These are phyloP conservation scores for Rhopalosiphum nymphaeae DNA, from an alignment of 2,888 invertebrate species.

Conservation along the genomic window DNA sequence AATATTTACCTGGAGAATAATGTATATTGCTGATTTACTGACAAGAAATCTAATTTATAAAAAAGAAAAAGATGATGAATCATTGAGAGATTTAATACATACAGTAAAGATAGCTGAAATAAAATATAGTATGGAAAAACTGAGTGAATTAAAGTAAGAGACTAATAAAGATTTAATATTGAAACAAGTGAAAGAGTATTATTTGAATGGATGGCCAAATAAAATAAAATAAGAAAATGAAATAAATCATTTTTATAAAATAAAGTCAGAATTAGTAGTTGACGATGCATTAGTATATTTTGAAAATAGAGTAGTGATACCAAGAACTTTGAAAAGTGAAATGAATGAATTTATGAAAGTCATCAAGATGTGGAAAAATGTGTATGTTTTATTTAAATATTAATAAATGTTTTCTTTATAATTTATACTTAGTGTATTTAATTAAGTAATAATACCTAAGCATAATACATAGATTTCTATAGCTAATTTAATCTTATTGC, in stretches of 20 bases:
- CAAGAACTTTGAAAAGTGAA: background rate
- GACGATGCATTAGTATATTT: background rate
- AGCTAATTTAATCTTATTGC: too few species aligned
- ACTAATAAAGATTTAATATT: background rate
- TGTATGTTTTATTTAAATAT: too few species aligned
- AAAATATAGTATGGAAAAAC: conserved; percentile 21
- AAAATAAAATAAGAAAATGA: background rate
- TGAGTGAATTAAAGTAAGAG: background rate
- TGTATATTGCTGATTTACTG: conserved; percentile 41
- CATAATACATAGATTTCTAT: too few species aligned
- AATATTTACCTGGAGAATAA: conserved; percentile 50
- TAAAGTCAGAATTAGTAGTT: background rate
- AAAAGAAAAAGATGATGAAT: background rate
- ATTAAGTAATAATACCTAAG: too few species aligned
- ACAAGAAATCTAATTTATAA: background rate
- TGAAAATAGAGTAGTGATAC: background rate
- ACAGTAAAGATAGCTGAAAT: background rate
- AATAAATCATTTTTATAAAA: background rate
- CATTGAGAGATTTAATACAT: conserved; percentile 17
- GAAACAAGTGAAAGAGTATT: conserved; percentile 9
- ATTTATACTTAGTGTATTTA: too few species aligned
- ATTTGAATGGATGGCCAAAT: conserved; percentile 12
- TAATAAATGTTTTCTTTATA: too few species aligned
- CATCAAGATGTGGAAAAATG: background rate
- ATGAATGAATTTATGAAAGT: background rate